Base-by-base conservation (phyloP, 1,140 invertebrate genomes). In the Listronotus oregonensis region DNA sequence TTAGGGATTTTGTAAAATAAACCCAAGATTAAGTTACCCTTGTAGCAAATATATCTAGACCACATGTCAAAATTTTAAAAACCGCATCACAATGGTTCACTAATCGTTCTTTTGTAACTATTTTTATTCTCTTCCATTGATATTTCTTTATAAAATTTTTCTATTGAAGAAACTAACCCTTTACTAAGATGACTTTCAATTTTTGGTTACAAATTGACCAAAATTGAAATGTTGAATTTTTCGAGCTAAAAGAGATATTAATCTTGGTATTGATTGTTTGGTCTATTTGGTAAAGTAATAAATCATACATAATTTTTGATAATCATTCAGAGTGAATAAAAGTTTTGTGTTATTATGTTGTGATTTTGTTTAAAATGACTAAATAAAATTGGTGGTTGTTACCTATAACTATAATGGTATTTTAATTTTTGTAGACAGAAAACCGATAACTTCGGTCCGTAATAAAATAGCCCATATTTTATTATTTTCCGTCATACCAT, bases 1-100 rank as follows among this genome's bases (percentile, higher is more conserved):
- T 49, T 49, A n/a, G 15, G 31, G 34, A 58, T 58, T 47, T 18
- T 39, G 39, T 58, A 39, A 54, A 39, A 17, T 44, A 39, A 59
- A 37, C 44, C 39, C 14, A 43, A 61, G 59, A 61, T 61, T 61
- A 61, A 61, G 59, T 51, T 59, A 49, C 57, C 11, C 10, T 15
- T 10, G 21, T 43, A 17, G 42, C 11, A 44, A 42, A 52, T 43
- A 31, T 6, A 34, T 61, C 42, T 40, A 27, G 15, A 14, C 44
- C 61, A 63, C 61, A 63, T 63, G 61, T 63, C 61, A 63, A 46
- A 63, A 63, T 37, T 63, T 37, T 44, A 34, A 61, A 51, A 61
- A 61, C 59, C 59, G 44, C 34, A 39, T 39, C 5, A 63, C 61
- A 63, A 63, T 63, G 31, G 50, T 7, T 8, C 40, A 49, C 61